Evolutionary conservation across 1,140 invertebrate genomes (phyloP), one percentile per base, ranked within the genome.

Genomic region (Anastrepha obliqua): DNA sequence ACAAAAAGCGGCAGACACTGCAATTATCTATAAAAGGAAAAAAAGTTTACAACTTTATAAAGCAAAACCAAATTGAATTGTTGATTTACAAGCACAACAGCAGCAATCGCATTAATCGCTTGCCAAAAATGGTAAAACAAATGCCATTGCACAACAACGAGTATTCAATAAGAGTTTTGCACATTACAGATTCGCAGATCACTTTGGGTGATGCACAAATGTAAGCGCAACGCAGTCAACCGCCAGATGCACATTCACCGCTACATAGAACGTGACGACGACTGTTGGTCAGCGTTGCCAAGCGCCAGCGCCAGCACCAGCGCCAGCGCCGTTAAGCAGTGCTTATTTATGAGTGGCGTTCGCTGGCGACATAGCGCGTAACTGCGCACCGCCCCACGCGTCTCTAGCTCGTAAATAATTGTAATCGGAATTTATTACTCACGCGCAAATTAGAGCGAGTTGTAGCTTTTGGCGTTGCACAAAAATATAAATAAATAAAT

Each of bases 371-470:
- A 62, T 17, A n/a, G 13, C n/a, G 29, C 20, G 64, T 67, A 67
- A 8, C 39, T 74, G 42, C 39, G 15, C 15, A n/a, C 42, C 67
- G 74, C 74, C 8, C 2, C 51, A 8, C 74, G 47, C 47, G 15
- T 0, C 74, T 51, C 74, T n/a, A 55, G 17, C n/a, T 17, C n/a
- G 74, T 58, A 55, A 55, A 55, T 81, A 29, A 55, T 81, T 81
- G 44, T 55, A 81, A 81, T 55, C 74, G 47, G 47, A 81, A 81
- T 81, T 81, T 81, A 81, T 81, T 58, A 81, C 74, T 81, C 74
- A 81, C 47, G 47, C 51, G 74, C 74, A 51, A 81, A 81, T 81
- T 58, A 55, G 74, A 81, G 47, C 47, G 47, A 20, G 74, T 51
- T n/a, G 74, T 81, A 2, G 74, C 20, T 81, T 81, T 51, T 81